Evolutionary conservation across 2,888 invertebrate genomes (phyloP).

Genomic region (Polydrusus tereticollis): DNA sequence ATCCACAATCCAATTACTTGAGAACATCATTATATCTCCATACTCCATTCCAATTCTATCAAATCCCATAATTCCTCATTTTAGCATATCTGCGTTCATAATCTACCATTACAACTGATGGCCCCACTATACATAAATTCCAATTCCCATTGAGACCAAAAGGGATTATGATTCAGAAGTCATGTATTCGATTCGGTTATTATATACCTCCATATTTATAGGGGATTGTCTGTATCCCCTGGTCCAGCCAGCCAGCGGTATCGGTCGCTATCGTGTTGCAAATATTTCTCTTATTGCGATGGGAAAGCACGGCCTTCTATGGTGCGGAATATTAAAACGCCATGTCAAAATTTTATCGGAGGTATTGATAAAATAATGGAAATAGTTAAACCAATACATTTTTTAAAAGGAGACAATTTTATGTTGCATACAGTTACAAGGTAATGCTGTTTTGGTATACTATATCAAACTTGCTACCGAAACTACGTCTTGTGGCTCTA

Average conservation of each 20-base stretch:
- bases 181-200: conserved; percentile 29
- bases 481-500: too few species aligned
- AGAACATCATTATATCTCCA: neutral
- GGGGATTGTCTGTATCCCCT: conserved; percentile 26
- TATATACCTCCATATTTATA: conserved; percentile 28
- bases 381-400: too few species aligned
- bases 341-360: neutral
- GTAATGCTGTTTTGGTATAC: too few species aligned
- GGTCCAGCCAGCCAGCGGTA: neutral
- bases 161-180: conserved; percentile 41
- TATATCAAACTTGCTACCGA: too few species aligned
- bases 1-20: neutral
- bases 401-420: too few species aligned
- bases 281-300: conserved; percentile 11
- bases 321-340: neutral
- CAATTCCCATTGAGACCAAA: conserved; percentile 26
- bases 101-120: conserved; percentile 26
- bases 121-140: conserved; percentile 30
- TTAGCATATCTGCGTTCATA: conserved; percentile 32
- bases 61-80: conserved; percentile 38
- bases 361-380: too few species aligned
- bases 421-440: too few species aligned
- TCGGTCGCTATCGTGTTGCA: conserved; percentile 9
- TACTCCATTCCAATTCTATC: neutral
- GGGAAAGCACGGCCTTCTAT: neutral